Evolutionary conservation across 2,113 vertebrate genomes (phyloP), one percentile per base, ranked within the genome.

Genomic region (Odocoileus hemionus): DNA sequence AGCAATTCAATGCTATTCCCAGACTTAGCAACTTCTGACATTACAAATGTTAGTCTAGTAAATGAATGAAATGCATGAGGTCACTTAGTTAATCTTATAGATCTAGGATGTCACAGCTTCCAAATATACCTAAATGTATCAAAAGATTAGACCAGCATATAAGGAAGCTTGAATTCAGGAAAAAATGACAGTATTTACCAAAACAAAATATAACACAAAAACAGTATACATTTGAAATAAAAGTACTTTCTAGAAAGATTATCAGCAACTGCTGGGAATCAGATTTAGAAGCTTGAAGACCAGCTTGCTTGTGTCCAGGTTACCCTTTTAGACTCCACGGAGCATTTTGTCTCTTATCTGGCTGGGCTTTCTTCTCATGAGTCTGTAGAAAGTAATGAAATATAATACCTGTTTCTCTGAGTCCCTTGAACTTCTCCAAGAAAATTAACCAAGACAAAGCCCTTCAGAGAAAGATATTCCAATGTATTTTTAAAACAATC

Each of bases 401-500:
- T 93, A 70, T 26, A 89, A 74, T 93, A 57, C 39, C 9, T 86
- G 13, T 64, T 80, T 58, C 25, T 93, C 36, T 25, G 70, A 95
- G 57, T 84, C 86, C 89, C 23, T 57, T 94, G 55, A 90, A 67
- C 39, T 95, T 45, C 57, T 36, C 28, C 10, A 90, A 6, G 19
- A 97, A 97, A 96, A 19, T 86, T 96, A 96, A 95, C 57, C 23
- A 55, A 57, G 74, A 83, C 30, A 93, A 94, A 76, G 50, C 2
- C 39, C 16, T 93, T 94, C 55, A 89, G 47, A 64, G 6, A 95
- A 94, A 96, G 76, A 70, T 10, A 86, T 93, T 57, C 25, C 28
- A 84, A 76, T 76, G n/a, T 43, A 84, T 58, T 91, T 89, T 86
- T 86, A 39, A 67, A 93, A 58, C 19, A 60, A 3, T 28, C 11